These are phyloP conservation scores for Acanthopleura granulata DNA, from an alignment of 2,888 invertebrate species.

Conservation along the genomic window DNA sequence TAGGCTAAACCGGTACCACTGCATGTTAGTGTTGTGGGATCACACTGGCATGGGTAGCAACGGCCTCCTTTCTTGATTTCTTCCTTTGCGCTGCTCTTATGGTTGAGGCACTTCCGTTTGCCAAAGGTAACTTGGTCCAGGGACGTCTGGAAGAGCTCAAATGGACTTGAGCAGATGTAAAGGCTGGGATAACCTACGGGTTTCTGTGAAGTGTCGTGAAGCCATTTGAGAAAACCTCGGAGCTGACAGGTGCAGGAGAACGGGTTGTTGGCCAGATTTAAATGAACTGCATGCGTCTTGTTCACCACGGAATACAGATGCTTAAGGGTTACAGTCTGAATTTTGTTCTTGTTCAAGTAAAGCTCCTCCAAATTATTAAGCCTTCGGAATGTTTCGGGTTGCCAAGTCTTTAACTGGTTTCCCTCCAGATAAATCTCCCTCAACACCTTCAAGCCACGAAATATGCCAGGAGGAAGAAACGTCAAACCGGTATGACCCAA, in stretches of 20 bases:
- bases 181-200: not conserved
- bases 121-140: not conserved
- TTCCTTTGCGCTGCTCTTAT: not conserved
- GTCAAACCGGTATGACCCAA: constrained; percentile 1
- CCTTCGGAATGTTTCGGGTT: not conserved
- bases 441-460: not conserved
- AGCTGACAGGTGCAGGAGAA: not conserved
- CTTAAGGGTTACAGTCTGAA: not conserved
- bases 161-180: not conserved
- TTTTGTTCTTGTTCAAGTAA: constrained; percentile 7
- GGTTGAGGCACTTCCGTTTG: not conserved
- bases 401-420: not conserved
- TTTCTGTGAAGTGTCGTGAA: not conserved
- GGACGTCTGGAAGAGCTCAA: not conserved
- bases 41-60: no score
- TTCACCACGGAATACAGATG: not conserved
- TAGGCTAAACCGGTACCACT: not conserved
- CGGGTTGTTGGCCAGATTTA: constrained; percentile 10
- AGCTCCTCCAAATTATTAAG: not conserved
- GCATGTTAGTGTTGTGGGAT: no score
- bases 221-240: not conserved
- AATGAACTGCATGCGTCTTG: not conserved
- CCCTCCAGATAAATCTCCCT: not conserved
- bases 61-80: no score
- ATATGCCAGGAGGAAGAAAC: not conserved